Base-by-base conservation (phyloP, 2,113 vertebrate species). In the Oriolus oriolus region DNA sequence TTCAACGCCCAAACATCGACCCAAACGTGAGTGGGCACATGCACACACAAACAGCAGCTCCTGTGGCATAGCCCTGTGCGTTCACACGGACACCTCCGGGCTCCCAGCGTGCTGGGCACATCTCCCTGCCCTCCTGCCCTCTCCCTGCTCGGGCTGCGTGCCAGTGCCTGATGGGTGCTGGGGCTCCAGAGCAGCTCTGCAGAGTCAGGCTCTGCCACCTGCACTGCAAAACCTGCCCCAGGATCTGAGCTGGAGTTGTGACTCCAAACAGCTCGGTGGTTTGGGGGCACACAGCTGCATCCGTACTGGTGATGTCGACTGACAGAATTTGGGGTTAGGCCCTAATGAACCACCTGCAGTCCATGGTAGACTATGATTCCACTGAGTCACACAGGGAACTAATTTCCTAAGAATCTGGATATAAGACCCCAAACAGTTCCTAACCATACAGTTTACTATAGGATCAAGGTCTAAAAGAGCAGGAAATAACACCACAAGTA, bases 401-500 rank as follows among this genome's bases (percentile, higher is more conserved):
- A 2, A n/a, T 52, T 35, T 68, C 52, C 30, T 39, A n/a, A 47
- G 44, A 69, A 52, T 31, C 17, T 53, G 19, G 16, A 69, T 12
- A 16, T 9, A 63, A 52, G 41, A 35, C 22, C 20, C 50, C 26
- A 15, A 63, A 50, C 26, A 39, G 28, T 64, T 65, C 77, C 52
- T 30, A 78, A 35, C 42, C 0, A 0, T 11, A 49, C 2, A 60
- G 9, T 33, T 65, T 47, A 78, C 26, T 56, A 17, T 0, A 50
- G 24, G 28, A 56, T 50, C 49, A 80, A 59, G 78, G 66, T 19
- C 53, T 66, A 53, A 39, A 74, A n/a, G 5, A 56, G 23, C 28
- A 88, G 63, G 42, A 85, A 91, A 69, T 26, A 44, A 54, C 26
- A 59, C 2, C 16, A 59, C 5, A 4, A 92, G 79, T 22, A 73